Evolutionary conservation across 2,888 invertebrate species (phyloP).

Genomic region (Drosophila falleni): DNA sequence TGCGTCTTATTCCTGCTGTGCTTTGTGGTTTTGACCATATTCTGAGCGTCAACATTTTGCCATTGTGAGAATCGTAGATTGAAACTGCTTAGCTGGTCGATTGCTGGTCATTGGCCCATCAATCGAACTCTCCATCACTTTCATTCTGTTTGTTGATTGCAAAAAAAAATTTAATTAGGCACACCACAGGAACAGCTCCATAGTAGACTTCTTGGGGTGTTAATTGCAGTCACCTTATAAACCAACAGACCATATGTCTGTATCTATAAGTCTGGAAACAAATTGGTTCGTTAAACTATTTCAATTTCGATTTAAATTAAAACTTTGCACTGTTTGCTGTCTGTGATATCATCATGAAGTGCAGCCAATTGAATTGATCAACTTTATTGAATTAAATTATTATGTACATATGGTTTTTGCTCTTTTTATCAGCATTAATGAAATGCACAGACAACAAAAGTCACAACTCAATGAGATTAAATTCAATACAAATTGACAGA

Average conservation of each 20-base stretch:
- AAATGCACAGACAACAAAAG: constrained; percentile 79
- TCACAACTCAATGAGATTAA: constrained; percentile 58
- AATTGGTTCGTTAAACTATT: constrained; percentile 8
- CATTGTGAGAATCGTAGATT: constrained; percentile 52
- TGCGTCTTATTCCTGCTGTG: constrained; percentile 31
- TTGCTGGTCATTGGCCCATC: constrained; percentile 52
- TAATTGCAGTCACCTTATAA: constrained; percentile 10
- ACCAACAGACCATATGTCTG: constrained; percentile 7
- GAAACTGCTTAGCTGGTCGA: constrained; percentile 44
- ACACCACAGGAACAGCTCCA: constrained; percentile 32
- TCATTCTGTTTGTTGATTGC: constrained; percentile 44
- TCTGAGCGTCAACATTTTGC: constrained; percentile 33
- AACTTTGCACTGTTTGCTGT: constrained; percentile 12
- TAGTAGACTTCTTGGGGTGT: constrained; percentile 28
- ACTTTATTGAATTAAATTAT: constrained; percentile 50
- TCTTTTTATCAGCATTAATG: constrained; percentile 55
- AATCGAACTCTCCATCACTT: constrained; percentile 37
- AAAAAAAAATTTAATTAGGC: constrained; percentile 32
- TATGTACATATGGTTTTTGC: constrained; percentile 9
- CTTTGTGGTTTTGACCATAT: constrained; percentile 63
- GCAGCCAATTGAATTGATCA: constrained; percentile 53
- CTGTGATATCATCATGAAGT: constrained; percentile 32
- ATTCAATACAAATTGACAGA: constrained; percentile 22
- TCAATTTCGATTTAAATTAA: constrained; percentile 29
- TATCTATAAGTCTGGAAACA: background rate